Conservation (phyloP, 2,797 vertebrate species). For the Danio aesculapii region DNA sequence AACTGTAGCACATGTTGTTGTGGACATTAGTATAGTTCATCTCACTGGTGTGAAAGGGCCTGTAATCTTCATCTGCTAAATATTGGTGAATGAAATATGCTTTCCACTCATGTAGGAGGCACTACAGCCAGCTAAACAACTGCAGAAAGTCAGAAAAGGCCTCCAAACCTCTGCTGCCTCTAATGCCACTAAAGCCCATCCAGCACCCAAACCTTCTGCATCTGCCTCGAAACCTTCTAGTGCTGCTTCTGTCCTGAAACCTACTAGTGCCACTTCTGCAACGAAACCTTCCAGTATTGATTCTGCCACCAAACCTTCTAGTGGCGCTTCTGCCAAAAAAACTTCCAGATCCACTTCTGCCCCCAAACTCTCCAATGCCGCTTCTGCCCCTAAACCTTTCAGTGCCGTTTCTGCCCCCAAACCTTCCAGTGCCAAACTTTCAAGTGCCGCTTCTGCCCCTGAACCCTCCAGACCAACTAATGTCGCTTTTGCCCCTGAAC, state of each 20-base stretch:
- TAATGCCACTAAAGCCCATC: neutral
- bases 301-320: no score
- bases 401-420: accelerated
- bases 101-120: neutral
- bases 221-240: neutral
- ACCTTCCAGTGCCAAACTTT: neutral
- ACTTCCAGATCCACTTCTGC: neutral
- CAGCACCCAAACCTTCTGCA: neutral
- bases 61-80: neutral
- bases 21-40: neutral
- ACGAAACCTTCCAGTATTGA: neutral
- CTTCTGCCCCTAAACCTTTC: accelerated
- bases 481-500: neutral
- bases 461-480: slow-evolving; percentile 8
- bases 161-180: neutral
- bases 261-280: neutral
- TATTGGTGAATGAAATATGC: neutral
- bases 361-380: no score
- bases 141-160: neutral
- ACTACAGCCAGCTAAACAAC: neutral
- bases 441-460: accelerated
- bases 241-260: neutral
- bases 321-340: neutral
- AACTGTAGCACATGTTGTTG: neutral
- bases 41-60: neutral